Conservation (phyloP, 1,140 invertebrate species). For the Periplaneta americana region DNA sequence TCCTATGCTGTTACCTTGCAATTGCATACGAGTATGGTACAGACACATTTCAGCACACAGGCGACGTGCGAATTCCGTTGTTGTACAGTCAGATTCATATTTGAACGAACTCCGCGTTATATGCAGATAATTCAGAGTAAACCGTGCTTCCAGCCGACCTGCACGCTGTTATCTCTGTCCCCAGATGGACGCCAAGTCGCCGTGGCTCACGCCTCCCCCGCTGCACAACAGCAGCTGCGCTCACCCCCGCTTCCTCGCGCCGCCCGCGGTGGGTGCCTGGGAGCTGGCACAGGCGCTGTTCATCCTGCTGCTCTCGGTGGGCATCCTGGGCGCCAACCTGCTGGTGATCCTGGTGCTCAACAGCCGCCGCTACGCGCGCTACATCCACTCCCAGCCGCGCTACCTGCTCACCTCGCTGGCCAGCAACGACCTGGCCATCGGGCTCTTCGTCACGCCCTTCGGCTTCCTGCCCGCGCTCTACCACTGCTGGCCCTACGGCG, state of each 20-base stretch:
- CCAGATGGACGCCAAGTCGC: slow-evolving; percentile 6
- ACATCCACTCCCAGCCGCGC: slow-evolving; percentile 76
- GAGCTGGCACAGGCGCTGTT: slow-evolving; percentile 68
- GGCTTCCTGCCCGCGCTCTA: slow-evolving; percentile 42
- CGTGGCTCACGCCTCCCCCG: slow-evolving; percentile 58
- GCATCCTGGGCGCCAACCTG: slow-evolving; percentile 69
- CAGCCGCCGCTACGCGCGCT: slow-evolving; percentile 71
- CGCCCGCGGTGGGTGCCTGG: slow-evolving; percentile 47
- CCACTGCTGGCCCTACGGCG: slow-evolving; percentile 83
- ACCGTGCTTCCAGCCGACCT: no score
- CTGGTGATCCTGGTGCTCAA: slow-evolving; percentile 78
- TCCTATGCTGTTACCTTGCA: no score
- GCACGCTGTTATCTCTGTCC: no score
- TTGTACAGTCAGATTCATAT: no score
- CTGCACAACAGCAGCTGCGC: slow-evolving; percentile 75
- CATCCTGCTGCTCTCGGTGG: slow-evolving; percentile 65
- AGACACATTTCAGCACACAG: no score
- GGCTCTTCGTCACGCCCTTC: slow-evolving; percentile 71
- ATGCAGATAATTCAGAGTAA: no score
- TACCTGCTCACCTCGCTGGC: slow-evolving; percentile 78
- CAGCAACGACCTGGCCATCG: slow-evolving; percentile 77
- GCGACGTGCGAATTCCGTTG: no score
- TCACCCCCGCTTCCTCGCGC: slow-evolving; percentile 52
- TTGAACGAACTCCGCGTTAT: no score
- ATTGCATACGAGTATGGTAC: no score